Evolutionary conservation across 2,888 invertebrate species (phyloP).

Genomic region (Amblyjoppa proteus): DNA sequence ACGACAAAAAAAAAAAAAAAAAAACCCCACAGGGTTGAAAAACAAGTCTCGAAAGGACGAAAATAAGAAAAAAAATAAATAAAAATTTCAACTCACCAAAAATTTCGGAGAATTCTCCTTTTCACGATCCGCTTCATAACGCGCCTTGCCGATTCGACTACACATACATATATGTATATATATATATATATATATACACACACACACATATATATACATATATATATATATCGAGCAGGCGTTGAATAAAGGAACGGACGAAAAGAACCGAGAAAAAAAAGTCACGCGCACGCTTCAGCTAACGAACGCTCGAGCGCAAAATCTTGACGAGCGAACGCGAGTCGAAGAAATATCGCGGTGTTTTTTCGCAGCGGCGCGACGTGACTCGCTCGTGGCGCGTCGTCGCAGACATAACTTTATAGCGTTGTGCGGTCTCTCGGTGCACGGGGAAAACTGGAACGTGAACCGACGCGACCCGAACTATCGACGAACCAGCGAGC

Average conservation of each 20-base stretch:
- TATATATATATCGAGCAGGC: too few species aligned
- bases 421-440: too few species aligned
- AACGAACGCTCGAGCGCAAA: constrained; percentile 71
- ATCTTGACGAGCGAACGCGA: constrained; percentile 69
- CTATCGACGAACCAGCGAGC: background rate
- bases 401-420: constrained; percentile 53
- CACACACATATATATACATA: too few species aligned
- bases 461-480: background rate
- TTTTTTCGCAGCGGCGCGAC: constrained; percentile 61
- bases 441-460: background rate
- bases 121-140: background rate
- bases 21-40: background rate
- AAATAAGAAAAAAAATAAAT: background rate
- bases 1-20: background rate
- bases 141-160: background rate
- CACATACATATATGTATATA: too few species aligned
- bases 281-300: constrained; percentile 26
- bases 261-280: constrained; percentile 10
- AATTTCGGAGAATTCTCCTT: background rate
- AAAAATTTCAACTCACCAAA: background rate
- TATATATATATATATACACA: too few species aligned
- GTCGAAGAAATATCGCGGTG: constrained; percentile 56
- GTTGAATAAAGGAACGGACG: background rate
- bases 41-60: background rate
- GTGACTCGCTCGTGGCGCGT: constrained; percentile 28